Base-by-base conservation (phyloP, 2,113 vertebrate species). In the Delphinapterus leucas region DNA sequence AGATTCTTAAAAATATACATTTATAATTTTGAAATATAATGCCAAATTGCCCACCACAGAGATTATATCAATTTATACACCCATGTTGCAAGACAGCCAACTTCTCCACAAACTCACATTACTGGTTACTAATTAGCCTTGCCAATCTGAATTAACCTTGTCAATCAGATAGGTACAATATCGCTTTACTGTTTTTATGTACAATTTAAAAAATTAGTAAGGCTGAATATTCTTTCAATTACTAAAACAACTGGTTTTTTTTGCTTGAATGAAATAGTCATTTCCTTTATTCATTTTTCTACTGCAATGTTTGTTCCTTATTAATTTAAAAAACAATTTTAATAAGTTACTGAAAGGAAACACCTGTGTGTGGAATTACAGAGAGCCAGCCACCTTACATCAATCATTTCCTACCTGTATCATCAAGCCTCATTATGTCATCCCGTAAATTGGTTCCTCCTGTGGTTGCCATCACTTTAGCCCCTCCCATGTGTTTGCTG, bases 401-500 rank as follows among this genome's bases (percentile, higher is more conserved):
- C 1, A 82, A 0, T 94, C 85, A 96, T 5, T 82, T 76, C 97
- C 98, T 96, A 99, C 99, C 99, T 73, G 99, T 99, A 98, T 99
- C 99, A 89, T 99, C 99, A 67, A 99, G 99, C 97, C 99, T 99
- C 99, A 99, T 99, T 97, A 99, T 99, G 98, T 99, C 99, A 98
- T 99, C 99, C 71, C 99, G 99, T 94, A 99, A 98, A 98, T 99
- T 99, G 98, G 99, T 99, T 98, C 99, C 99, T 98, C 99, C 99
- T 2, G 99, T 99, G 90, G 99, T 99, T 97, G 99, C 99, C 99
- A 99, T 99, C 93, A 99, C 99, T 99, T 99, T 99, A 96, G 99
- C 99, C 96, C 99, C 99, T 97, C 99, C 99, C 99, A 99, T 99
- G 98, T 99, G 99, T 99, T 99, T 99, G 99, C 99, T 99, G 99